Percentiles rank a stretch among this genome's conserved stretches.
Evolutionary conservation across 2,888 invertebrate species (phyloP).

Genomic region (Lasioglossum malachurum): DNA sequence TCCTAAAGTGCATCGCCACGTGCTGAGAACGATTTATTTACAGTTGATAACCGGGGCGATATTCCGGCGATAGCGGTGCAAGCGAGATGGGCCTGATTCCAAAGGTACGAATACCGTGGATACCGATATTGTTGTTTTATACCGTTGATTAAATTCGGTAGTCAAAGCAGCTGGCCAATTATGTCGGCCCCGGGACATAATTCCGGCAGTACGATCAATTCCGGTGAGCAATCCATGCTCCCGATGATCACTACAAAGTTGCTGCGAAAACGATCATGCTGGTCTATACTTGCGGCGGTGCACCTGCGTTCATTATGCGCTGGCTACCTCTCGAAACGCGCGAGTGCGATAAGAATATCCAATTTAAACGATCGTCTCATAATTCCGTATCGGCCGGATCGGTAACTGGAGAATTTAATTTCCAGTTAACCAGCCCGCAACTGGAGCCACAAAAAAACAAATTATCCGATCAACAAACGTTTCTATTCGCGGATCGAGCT

Average conservation of each 20-base stretch:
- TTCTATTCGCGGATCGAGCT: slow-evolving; percentile 18
- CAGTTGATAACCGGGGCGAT: background rate
- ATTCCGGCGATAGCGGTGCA: background rate
- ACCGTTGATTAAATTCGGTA: slow-evolving; percentile 51
- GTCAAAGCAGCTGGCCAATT: slow-evolving; percentile 59
- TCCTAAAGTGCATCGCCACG: background rate
- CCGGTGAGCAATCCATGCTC: slow-evolving; percentile 54
- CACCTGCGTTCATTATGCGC: slow-evolving; percentile 68
- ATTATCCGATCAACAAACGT: background rate
- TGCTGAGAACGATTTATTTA: background rate
- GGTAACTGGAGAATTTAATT: slow-evolving; percentile 61
- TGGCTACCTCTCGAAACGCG: slow-evolving; percentile 36
- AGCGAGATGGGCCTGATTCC: background rate
- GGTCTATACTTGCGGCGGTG: slow-evolving; percentile 40
- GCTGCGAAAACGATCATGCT: slow-evolving; percentile 57
- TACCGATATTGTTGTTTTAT: slow-evolving; percentile 8
- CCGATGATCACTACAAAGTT: slow-evolving; percentile 49
- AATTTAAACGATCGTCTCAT: slow-evolving; percentile 66
- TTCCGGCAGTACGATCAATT: slow-evolving; percentile 58
- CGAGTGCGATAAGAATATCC: slow-evolving; percentile 65
- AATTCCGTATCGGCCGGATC: slow-evolving; percentile 57
- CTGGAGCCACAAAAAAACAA: slow-evolving; percentile 13
- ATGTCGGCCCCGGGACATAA: slow-evolving; percentile 55
- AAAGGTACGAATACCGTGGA: background rate
- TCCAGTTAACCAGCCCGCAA: slow-evolving; percentile 24